Base-by-base conservation (phyloP, 1,140 invertebrate species). In the Stenopsyche tienmushanensis region DNA sequence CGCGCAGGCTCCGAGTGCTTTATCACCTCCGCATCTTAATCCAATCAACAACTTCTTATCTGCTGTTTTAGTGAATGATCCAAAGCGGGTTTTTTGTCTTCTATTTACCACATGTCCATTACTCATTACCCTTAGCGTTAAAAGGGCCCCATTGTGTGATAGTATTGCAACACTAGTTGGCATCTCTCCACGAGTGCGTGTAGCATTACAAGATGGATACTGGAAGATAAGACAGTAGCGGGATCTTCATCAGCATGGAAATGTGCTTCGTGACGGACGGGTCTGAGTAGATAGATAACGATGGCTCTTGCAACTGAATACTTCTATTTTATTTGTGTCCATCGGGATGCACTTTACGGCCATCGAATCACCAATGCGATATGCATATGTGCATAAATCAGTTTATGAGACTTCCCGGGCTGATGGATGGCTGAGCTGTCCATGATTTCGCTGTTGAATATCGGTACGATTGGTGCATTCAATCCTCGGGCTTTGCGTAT, bases 151-250 rank as follows among this genome's bases (percentile, higher is more conserved):
- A n/a, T n/a, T 42, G 13, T 49, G 15, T 15, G 21, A 10, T 20
- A 18, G 3, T 20, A 21, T 49, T 49, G 47, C 47, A 10, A n/a
- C 47, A 21, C 47, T 49, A 49, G 29, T 7, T 13, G 44, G 18
- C 44, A 47, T 47, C 53, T 34, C 2, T 23, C 41, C 23, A 23
- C 17, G 44, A 60, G 26, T 60, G 57, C 57, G 57, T 60, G 39
- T 47, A 60, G 15, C 57, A 47, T 60, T 44, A 26, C 52, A 57
- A 54, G 63, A 65, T 65, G 63, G 20, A 65, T 57, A 45, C 63
- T 2, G 3, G 0, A 25, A 55, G 53, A 57, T 57, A 57, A 64
- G 26, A 42, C 13, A 39, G 7, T 17, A 5, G 49, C 26, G 20
- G 20, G 21, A 29, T 34, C 29, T 24, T 47, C n/a, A 44, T 24